phyloP scores from a whole-genome alignment of 2,888 invertebrate genomes.

The Thymelicus lineola region DNA sequence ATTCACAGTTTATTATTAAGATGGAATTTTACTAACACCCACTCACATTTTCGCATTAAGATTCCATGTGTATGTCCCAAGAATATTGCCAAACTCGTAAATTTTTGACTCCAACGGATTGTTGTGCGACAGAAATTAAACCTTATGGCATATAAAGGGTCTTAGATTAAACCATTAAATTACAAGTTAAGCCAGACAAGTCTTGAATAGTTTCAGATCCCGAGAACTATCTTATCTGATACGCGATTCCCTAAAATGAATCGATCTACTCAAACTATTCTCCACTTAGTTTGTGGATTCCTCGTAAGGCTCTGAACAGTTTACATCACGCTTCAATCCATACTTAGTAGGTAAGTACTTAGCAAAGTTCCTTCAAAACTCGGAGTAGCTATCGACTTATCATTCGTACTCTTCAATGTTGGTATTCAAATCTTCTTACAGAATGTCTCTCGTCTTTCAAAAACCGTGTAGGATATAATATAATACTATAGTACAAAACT shows the following conservation, averaged over 20 bases:
- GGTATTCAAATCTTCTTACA: too few species aligned
- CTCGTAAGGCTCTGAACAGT: neutral
- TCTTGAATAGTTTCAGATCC: neutral
- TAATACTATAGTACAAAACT: too few species aligned
- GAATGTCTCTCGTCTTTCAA: too few species aligned
- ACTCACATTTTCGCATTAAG: too few species aligned
- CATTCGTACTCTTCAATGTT: too few species aligned
- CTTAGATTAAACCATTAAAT: neutral
- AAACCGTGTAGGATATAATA: too few species aligned
- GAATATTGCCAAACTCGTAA: too few species aligned
- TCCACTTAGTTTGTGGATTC: neutral
- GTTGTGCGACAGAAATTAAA: too few species aligned
- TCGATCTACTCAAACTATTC: constrained; percentile 5
- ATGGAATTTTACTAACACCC: too few species aligned
- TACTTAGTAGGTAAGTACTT: neutral
- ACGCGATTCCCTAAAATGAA: neutral
- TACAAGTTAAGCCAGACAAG: neutral
- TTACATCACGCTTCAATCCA: neutral
- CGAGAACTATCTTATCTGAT: neutral
- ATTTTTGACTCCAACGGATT: too few species aligned
- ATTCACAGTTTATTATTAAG: too few species aligned
- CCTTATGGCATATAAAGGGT: neutral
- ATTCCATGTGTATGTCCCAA: too few species aligned
- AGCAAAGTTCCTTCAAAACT: neutral
- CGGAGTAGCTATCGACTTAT: neutral